phyloP scores from a whole-genome alignment of 2,888 invertebrate species.

The Calephelis perditalis region DNA sequence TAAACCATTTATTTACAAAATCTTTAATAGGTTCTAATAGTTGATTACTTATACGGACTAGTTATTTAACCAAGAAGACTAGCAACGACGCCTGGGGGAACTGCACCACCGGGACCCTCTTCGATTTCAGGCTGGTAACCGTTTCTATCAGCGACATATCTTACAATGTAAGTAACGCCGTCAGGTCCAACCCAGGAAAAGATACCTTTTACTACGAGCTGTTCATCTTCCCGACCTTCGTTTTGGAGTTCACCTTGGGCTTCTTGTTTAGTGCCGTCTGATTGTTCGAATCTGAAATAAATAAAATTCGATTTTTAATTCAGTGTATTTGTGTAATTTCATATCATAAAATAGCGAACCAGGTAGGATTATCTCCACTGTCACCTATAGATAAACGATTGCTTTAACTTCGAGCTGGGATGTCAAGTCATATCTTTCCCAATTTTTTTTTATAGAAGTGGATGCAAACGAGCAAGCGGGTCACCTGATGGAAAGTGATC shows the following conservation, averaged over 20 bases:
- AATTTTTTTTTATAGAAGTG: no score
- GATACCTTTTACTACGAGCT: conserved; percentile 56
- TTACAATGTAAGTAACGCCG: conserved; percentile 65
- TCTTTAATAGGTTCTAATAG: not conserved
- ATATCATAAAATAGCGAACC: no score
- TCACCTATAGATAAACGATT: no score
- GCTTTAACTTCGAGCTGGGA: no score
- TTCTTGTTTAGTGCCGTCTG: conserved; percentile 55
- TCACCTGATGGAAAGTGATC: no score
- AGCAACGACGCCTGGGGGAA: conserved; percentile 36
- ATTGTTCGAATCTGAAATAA: conserved; percentile 48
- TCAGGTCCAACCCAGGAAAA: conserved; percentile 69
- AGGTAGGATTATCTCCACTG: no score
- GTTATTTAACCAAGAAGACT: conserved; percentile 34
- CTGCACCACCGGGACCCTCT: conserved; percentile 43
- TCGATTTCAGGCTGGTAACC: conserved; percentile 49
- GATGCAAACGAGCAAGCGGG: no score
- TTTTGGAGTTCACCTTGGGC: conserved; percentile 64
- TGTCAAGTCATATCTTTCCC: no score
- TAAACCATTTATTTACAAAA: not conserved
- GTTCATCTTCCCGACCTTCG: conserved; percentile 59
- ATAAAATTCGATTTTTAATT: not conserved
- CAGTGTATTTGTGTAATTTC: no score
- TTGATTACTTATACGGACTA: not conserved
- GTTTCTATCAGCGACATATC: conserved; percentile 59